Base-by-base conservation (phyloP, 2,888 invertebrate species). In the Sphaeridia pumilis region DNA sequence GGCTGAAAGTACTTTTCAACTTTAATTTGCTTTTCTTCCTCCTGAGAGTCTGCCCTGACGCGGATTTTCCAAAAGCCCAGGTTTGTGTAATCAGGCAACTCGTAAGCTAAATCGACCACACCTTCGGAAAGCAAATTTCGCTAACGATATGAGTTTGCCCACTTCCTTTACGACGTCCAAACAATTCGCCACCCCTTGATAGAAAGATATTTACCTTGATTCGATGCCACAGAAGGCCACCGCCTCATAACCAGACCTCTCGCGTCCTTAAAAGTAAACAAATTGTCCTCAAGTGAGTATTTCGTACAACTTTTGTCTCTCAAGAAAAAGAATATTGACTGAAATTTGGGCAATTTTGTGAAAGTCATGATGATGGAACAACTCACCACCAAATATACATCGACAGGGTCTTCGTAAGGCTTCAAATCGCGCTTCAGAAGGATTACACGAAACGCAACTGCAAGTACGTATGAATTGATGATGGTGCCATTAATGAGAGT, bases 1-100 rank as follows among this genome's bases (percentile, higher is more conserved):
- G 70, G 70, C 4, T 66, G 63, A 59, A 70, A 72, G 61, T 69
- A 71, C 49, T 69, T 70, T 56, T 71, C 70, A 7, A 72, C 70
- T 50, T 65, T 63, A 49, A 72, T 66, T 26, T 43, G 52, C 49
- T 70, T 67, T 52, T 69, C 67, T 53, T 70, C 67, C 4, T 66
- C 58, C 60, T 71, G 71, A 7, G 67, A 66, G 49, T 67, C 65
- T 3, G 70, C 69, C 53, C 67, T 64, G 1, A 70, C 69, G 42
- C 67, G 64, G 28, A 72, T 70, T 54, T 63, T 69, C 72, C 72
- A 72, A 52, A 65, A 63, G 1, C 72, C 72, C 46, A 68, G 64
- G 54, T 69, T 67, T n/a, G 69, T 66, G 34, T 69, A 66, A 47
- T 67, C 65, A 4, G 71, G 71, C 36, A 71, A 62, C 34, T 66